Conservation (phyloP, 2,113 vertebrate species). For the Sisor rabdophorus region DNA sequence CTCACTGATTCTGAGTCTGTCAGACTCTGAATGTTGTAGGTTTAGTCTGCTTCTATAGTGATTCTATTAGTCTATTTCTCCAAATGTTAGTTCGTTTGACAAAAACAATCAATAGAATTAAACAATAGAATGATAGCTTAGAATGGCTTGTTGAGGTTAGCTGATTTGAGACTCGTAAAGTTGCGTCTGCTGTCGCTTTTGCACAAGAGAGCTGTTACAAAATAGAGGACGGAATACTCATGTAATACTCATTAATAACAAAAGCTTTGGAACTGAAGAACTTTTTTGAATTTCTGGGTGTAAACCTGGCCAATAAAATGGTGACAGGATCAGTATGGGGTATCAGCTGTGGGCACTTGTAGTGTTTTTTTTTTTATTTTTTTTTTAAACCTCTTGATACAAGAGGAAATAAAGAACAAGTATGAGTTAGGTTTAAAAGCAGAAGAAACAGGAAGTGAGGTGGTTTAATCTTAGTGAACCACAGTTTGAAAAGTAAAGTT, state of each 20-base stretch:
- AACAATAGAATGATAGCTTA: no score
- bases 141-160: no score
- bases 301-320: no score
- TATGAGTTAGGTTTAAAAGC: background rate
- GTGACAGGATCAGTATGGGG: background rate
- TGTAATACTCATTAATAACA: background rate
- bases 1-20: no score
- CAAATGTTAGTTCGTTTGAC: no score
- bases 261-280: background rate
- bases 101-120: no score
- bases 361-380: background rate
- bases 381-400: background rate
- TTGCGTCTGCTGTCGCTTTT: background rate
- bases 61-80: no score
- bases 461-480: background rate
- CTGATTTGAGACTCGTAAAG: no score
- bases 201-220: background rate
- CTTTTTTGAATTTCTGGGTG: background rate
- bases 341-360: background rate
- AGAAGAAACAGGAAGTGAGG: slow-evolving; percentile 11
- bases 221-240: background rate
- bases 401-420: background rate
- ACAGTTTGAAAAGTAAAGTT: background rate
- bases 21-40: no score
- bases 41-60: no score